These are phyloP conservation scores for Tauraco hartlaubi DNA, from an alignment of 2,797 vertebrate genomes.

Conservation along the genomic window DNA sequence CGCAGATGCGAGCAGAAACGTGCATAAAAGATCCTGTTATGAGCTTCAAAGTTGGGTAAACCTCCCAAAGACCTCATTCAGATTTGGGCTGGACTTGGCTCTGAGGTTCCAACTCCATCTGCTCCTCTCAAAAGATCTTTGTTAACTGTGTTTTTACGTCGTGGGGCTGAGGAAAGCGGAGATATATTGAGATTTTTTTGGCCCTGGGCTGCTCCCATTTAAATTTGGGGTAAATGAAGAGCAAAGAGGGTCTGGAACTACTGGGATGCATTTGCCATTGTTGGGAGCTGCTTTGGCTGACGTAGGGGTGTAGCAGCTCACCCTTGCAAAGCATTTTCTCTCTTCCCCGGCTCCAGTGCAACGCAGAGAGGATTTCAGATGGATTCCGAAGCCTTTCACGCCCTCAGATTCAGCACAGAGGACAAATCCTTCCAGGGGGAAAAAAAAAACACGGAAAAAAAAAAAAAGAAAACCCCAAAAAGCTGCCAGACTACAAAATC, in stretches of 20 bases:
- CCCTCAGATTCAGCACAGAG: background rate
- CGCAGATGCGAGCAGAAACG: background rate
- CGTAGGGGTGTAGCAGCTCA: fast-evolving
- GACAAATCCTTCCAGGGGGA: background rate
- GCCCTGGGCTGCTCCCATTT: background rate
- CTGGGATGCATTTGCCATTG: background rate
- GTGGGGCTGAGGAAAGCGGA: background rate
- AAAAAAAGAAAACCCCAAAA: background rate
- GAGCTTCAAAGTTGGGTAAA: background rate
- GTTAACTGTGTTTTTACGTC: background rate
- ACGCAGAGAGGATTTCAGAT: background rate
- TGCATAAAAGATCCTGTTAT: conserved; percentile 25
- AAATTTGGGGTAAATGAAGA: background rate
- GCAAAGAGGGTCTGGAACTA: fast-evolving
- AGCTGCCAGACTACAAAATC: conserved; percentile 20
- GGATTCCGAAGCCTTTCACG: background rate
- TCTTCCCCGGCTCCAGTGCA: background rate
- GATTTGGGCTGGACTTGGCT: conserved; percentile 3
- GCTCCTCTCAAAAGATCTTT: conserved; percentile 65
- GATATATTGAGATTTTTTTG: background rate
- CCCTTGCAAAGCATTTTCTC: background rate
- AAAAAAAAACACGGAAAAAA: too few species aligned
- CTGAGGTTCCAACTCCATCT: conserved; percentile 33
- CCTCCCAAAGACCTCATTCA: conserved; percentile 28
- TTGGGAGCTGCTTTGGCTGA: background rate